These are phyloP conservation scores for Buphagus erythrorhynchus DNA, from an alignment of 2,797 vertebrate genomes.

Conservation along the genomic window DNA sequence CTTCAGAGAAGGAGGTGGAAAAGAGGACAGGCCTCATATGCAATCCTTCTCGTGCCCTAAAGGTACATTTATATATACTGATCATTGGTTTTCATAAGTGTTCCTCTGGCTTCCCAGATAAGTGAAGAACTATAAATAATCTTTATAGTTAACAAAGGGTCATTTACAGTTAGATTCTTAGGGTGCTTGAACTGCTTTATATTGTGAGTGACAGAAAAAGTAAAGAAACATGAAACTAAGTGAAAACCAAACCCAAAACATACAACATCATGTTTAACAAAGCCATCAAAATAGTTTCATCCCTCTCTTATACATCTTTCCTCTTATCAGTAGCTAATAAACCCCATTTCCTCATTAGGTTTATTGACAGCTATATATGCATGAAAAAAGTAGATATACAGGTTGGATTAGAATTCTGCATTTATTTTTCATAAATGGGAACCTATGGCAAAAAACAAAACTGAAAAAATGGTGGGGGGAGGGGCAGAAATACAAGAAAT, in stretches of 20 bases:
- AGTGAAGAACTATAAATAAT: not conserved
- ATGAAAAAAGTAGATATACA: not conserved
- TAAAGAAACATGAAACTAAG: not conserved
- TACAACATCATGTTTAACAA: not conserved
- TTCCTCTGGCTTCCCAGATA: not conserved
- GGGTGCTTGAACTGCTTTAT: not conserved
- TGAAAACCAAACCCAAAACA: not conserved
- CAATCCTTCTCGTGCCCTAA: not conserved
- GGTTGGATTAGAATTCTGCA: not conserved
- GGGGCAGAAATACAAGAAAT: fast-evolving
- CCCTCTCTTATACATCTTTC: not conserved
- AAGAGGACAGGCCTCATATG: not conserved
- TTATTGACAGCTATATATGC: not conserved
- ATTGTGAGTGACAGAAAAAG: not conserved
- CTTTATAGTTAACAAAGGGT: not conserved
- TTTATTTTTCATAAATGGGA: not conserved
- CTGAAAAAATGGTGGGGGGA: fast-evolving
- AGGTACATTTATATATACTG: not conserved
- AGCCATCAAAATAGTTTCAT: not conserved
- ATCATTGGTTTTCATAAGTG: not conserved
- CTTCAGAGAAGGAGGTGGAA: not conserved
- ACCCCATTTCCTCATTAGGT: not conserved
- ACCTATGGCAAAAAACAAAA: not conserved
- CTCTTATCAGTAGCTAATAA: not conserved
- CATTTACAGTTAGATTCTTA: not conserved